Evolutionary conservation across 2,113 vertebrate genomes (phyloP), one percentile per base, ranked within the genome.

Genomic region (Artemisiospiza belli): DNA sequence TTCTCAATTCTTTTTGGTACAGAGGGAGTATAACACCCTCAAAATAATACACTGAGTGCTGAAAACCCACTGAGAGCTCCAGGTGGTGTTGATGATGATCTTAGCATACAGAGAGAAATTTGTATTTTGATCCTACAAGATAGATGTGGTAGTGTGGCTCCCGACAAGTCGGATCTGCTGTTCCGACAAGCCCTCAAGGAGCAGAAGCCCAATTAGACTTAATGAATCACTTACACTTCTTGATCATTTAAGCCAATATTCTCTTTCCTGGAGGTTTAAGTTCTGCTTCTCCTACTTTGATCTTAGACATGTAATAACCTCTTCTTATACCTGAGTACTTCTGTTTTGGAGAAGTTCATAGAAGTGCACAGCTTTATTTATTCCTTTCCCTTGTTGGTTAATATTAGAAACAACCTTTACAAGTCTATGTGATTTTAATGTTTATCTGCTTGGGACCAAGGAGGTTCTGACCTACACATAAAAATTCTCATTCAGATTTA

Each of bases 161-260:
- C 49, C 6, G 54, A 76, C 70, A 79, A 95, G 70, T 13, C 51
- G 33, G 43, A 76, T 85, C 62, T 64, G 82, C 59, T 80, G 67
- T 33, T 95, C 68, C 84, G 61, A 94, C 41, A 87, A 87, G 41
- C 15, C 80, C 91, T 92, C 15, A 57, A 91, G 82, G 78, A 80
- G n/a, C 64, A 83, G 33, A n/a, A 84, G 39, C 44, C 77, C 49
- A 97, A 84, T 94, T 94, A 89, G 64, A 41, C 57, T 76, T 92
- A 94, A 94, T 87, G 57, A 94, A 82, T 89, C 89, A 64, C 68
- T 92, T 93, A 68, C 3, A 44, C 30, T 84, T 70, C 64, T 88
- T 90, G 72, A 95, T 93, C 69, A 37, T n/a, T 94, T 90, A 64
- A 92, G 69, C 80, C 49, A 84, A 49, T 75, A 77, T 52, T 91